Base-by-base conservation (phyloP, 2,113 vertebrate species). In the Alosa alosa region DNA sequence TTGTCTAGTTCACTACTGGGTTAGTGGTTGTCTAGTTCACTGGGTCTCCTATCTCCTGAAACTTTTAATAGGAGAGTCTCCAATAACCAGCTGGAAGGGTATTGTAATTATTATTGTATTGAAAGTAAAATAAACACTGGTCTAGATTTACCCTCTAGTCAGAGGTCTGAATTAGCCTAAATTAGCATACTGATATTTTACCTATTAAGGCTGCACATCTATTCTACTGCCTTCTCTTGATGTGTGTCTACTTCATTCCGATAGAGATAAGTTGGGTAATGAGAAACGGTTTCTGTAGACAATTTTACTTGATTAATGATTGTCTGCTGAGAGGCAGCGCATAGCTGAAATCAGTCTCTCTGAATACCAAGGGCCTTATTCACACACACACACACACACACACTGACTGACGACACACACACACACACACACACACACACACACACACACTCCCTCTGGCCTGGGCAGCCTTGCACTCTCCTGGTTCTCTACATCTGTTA, bases 401-500 rank as follows among this genome's bases (percentile, higher is more conserved):
- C n/a, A n/a, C n/a, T n/a, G n/a, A n/a, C n/a, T n/a, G n/a, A n/a
- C n/a, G n/a, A 68, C 60, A 25, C 60, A 60, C 22, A 25, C 60
- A 25, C 60, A n/a, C 60, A 25, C 60, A 64, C 60, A 64, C 60
- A 64, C 60, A 25, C 55, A 60, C 55, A 60, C 55, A 60, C 55
- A 60, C 55, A 60, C 55, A 60, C 55, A 60, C 55, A 60, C 55
- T 25, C 64, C 7, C 25, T 31, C 64, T 92, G 92, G 89, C 91
- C 89, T 81, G 89, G 89, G 82, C 78, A 90, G 57, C 90, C 85
- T 22, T 88, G 91, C 88, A 31, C 31, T 89, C 91, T 91, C 90
- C 90, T 90, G 89, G 87, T 84, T 84, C 90, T 91, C 90, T 92
- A 89, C 92, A 92, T 94, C 93, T 94, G 93, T 91, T 92, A 91